Conservation (phyloP, 1,140 invertebrate genomes). For the Rhynchophorus ferrugineus region DNA sequence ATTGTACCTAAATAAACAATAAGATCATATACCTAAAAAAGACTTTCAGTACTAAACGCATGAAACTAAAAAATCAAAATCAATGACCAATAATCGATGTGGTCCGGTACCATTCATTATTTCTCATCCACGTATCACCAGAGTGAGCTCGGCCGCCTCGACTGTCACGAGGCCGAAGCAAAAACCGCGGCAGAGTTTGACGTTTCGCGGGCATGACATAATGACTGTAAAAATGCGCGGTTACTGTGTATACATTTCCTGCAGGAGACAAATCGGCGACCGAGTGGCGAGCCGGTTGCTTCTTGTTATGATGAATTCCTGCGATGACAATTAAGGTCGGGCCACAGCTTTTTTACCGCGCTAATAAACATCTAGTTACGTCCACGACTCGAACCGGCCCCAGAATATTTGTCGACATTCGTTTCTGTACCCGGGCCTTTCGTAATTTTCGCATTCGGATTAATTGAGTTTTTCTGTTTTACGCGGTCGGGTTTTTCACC, state of each 20-base stretch:
- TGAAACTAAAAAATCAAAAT: too few relatives aligned
- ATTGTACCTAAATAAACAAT: too few relatives aligned
- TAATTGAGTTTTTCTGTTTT: too few relatives aligned
- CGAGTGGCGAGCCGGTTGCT: not conserved
- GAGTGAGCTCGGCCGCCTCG: too few relatives aligned
- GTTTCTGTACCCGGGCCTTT: too few relatives aligned
- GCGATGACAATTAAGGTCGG: conserved; percentile 16
- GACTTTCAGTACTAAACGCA: too few relatives aligned
- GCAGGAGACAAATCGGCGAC: conserved; percentile 11
- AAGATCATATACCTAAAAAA: too few relatives aligned
- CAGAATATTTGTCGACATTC: conserved; percentile 18
- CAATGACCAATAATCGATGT: too few relatives aligned
- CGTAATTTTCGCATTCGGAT: too few relatives aligned
- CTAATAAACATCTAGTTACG: conserved; percentile 21
- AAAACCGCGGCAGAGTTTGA: conserved; percentile 5
- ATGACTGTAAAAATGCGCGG: conserved; percentile 21
- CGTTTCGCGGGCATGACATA: conserved; percentile 19
- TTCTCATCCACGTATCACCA: too few relatives aligned
- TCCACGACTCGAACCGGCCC: conserved; percentile 12
- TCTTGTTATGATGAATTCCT: conserved; percentile 22
- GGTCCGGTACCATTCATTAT: too few relatives aligned
- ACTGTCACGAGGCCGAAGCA: not conserved
- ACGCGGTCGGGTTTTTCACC: too few relatives aligned
- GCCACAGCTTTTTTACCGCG: conserved; percentile 6
- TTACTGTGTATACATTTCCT: conserved; percentile 19